Percentiles rank a stretch among this genome's conserved stretches.
phyloP scores from a whole-genome alignment of 2,113 vertebrate species.

The Pionites leucogaster region DNA sequence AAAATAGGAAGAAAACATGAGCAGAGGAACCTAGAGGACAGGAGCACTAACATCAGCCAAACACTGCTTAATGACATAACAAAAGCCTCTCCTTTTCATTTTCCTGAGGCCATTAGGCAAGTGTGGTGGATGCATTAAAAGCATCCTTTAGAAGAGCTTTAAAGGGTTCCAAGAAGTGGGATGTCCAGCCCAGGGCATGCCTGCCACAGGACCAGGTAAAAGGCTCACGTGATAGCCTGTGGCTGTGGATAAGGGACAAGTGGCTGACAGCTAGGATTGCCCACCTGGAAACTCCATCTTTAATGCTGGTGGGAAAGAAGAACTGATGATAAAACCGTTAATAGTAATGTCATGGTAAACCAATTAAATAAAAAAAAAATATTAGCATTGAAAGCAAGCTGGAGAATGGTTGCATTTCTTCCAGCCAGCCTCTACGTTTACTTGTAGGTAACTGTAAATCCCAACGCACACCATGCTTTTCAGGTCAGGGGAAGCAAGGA shows the following conservation, averaged over 20 bases:
- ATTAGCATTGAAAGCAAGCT: not conserved
- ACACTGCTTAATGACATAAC: not conserved
- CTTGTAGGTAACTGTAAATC: not conserved
- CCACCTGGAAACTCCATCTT: constrained; percentile 4
- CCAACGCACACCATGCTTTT: not conserved
- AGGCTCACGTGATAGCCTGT: not conserved
- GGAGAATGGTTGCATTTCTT: not conserved
- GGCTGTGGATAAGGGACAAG: not conserved
- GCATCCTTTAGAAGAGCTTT: not conserved
- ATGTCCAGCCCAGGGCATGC: not conserved
- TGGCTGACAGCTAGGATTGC: not conserved
- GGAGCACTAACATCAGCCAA: not conserved
- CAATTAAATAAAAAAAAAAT: not conserved
- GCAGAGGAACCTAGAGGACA: not conserved
- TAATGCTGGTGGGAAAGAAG: not conserved
- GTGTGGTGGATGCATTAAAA: not conserved
- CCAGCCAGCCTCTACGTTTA: not conserved
- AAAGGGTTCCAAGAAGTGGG: not conserved
- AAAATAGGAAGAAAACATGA: not conserved
- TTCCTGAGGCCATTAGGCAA: not conserved
- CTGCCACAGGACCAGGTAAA: not conserved
- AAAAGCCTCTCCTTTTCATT: not conserved
- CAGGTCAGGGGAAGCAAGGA: not conserved
- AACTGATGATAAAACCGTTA: not conserved
- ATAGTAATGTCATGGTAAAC: not conserved